phyloP scores from a whole-genome alignment of 2,888 invertebrate species.

The Chrysina gloriosa region DNA sequence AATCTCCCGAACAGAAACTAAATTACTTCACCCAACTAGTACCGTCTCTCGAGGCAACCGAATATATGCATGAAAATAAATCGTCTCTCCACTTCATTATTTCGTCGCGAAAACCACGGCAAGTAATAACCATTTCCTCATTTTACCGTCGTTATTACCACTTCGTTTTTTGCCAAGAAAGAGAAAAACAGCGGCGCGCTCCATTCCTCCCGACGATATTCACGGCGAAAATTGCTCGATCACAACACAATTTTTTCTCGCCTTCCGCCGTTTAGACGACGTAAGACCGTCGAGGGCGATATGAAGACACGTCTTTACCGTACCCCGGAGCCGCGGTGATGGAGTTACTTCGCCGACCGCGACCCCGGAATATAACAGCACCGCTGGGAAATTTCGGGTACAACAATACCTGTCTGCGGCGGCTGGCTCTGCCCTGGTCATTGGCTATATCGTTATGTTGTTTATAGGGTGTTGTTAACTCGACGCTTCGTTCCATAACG shows the following conservation, averaged over 20 bases:
- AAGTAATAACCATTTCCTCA: conserved; percentile 29
- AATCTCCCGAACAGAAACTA: background rate
- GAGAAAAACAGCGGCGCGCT: conserved; percentile 2
- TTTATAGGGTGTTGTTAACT: conserved; percentile 39
- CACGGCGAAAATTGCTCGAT: conserved; percentile 4
- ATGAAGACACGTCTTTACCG: conserved; percentile 46
- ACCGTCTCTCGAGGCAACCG: too few species aligned
- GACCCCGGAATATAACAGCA: conserved; percentile 52
- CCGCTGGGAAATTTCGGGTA: conserved; percentile 55
- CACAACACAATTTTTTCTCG: conserved; percentile 39
- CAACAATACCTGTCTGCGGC: conserved; percentile 54
- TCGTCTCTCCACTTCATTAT: conserved; percentile 16
- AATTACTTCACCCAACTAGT: too few species aligned
- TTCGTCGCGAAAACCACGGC: conserved; percentile 1
- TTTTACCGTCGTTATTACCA: conserved; percentile 31
- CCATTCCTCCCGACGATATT: background rate
- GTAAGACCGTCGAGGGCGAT: conserved; percentile 45
- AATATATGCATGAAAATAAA: conserved; percentile 2
- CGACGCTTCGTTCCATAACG: background rate
- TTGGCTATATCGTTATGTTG: conserved; percentile 46
- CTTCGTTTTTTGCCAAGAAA: conserved; percentile 17
- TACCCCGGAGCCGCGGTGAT: conserved; percentile 49
- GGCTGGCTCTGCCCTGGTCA: conserved; percentile 41
- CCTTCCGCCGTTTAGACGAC: conserved; percentile 32
- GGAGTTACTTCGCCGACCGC: conserved; percentile 33